Evolutionary conservation across 2,113 vertebrate genomes (phyloP).

Genomic region (Columba livia): DNA sequence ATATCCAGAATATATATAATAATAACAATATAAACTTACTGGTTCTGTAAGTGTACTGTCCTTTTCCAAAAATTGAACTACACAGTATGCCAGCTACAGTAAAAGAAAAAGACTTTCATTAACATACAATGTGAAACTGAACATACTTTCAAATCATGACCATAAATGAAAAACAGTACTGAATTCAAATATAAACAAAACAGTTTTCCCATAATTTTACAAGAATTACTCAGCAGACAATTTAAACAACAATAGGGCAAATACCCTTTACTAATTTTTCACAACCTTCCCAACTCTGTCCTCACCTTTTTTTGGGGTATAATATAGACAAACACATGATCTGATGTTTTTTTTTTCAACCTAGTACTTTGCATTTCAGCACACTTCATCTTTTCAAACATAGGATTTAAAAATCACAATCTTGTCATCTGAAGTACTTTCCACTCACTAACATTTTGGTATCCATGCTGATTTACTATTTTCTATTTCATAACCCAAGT

Average conservation of each 20-base stretch:
- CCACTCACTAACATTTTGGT: background rate
- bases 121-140: background rate
- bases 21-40: constrained; percentile 74
- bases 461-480: background rate
- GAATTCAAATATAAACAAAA: background rate
- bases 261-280: background rate
- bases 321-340: background rate
- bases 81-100: constrained; percentile 92
- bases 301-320: background rate
- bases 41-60: constrained; percentile 98
- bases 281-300: background rate
- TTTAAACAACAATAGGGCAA: background rate
- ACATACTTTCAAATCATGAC: background rate
- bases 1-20: background rate
- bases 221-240: background rate
- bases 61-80: constrained; percentile 97
- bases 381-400: background rate
- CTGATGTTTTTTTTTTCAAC: background rate
- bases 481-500: background rate
- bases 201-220: background rate
- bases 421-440: background rate
- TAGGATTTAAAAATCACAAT: background rate
- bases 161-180: background rate
- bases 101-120: constrained; percentile 19
- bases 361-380: background rate